phyloP scores from a whole-genome alignment of 1,140 invertebrate species.

The Drosophila asahinai region DNA sequence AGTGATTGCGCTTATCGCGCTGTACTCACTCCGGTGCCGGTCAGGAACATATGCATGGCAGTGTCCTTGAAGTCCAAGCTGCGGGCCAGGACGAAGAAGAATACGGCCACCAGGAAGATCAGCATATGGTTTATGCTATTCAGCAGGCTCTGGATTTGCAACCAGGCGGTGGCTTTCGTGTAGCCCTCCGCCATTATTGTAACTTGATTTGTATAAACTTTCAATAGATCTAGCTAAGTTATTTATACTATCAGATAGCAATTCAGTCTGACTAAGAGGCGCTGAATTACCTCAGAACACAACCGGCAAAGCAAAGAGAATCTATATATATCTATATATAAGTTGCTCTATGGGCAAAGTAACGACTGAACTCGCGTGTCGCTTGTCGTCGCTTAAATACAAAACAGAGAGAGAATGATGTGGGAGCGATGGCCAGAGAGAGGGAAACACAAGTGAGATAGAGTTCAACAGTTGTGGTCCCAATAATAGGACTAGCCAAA shows the following conservation, averaged over 20 bases:
- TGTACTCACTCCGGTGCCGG: slow-evolving; percentile 66
- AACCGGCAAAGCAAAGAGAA: slow-evolving; percentile 22
- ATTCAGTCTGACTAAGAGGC: background rate
- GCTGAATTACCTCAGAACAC: background rate
- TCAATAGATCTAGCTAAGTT: background rate
- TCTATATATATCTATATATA: too few species aligned
- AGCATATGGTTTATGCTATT: slow-evolving; percentile 80
- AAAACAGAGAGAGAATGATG: background rate
- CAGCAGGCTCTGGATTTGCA: slow-evolving; percentile 72
- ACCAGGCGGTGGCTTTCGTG: slow-evolving; percentile 34
- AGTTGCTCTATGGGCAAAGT: too few species aligned
- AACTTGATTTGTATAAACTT: background rate
- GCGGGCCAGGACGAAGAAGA: slow-evolving; percentile 70
- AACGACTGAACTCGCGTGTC: slow-evolving; percentile 14
- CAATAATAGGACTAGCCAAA: background rate
- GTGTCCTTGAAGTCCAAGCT: slow-evolving; percentile 75
- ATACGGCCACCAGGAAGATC: slow-evolving; percentile 68
- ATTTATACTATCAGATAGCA: slow-evolving; percentile 11
- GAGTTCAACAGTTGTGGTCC: background rate
- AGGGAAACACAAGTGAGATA: slow-evolving; percentile 2
- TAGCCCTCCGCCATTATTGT: slow-evolving; percentile 50
- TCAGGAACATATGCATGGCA: slow-evolving; percentile 81
- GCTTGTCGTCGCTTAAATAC: slow-evolving; percentile 24
- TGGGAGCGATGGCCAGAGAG: background rate
- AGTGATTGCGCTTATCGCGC: slow-evolving; percentile 7